Conservation (phyloP, 2,113 vertebrate species). For the Nibea albiflora region DNA sequence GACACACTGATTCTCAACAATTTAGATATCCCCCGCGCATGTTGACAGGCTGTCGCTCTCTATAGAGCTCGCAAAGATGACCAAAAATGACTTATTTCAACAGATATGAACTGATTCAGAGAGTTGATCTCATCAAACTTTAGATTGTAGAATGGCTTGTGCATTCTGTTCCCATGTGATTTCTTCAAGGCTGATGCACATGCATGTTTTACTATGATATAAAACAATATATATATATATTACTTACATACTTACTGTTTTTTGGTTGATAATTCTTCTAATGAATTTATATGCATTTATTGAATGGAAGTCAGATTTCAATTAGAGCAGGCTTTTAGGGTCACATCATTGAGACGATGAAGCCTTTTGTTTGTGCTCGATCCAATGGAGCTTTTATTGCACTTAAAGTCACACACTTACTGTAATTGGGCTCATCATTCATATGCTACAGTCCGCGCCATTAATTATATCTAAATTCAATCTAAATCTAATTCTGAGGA, state of each 20-base stretch:
- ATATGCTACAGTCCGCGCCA: slow-evolving; percentile 15
- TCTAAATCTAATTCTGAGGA: slow-evolving; percentile 16
- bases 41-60: neutral
- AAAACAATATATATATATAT: too few species aligned
- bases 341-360: neutral
- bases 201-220: neutral
- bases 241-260: neutral
- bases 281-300: neutral
- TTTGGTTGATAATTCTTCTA: neutral
- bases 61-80: neutral
- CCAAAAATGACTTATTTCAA: neutral
- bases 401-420: slow-evolving; percentile 37
- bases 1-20: neutral
- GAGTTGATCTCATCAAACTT: neutral
- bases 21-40: neutral
- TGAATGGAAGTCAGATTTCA: slow-evolving; percentile 11
- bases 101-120: neutral
- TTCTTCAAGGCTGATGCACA: slow-evolving; percentile 3
- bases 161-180: neutral
- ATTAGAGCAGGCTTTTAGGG: slow-evolving; percentile 28
- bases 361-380: neutral
- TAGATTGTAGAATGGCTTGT: neutral
- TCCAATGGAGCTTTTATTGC: slow-evolving; percentile 24
- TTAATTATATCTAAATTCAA: slow-evolving; percentile 27
- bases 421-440: slow-evolving; percentile 49